Percentiles rank a stretch among this genome's conserved stretches.
Conservation (phyloP, 1,140 invertebrate genomes). For the Alviniconcha marisindica region DNA sequence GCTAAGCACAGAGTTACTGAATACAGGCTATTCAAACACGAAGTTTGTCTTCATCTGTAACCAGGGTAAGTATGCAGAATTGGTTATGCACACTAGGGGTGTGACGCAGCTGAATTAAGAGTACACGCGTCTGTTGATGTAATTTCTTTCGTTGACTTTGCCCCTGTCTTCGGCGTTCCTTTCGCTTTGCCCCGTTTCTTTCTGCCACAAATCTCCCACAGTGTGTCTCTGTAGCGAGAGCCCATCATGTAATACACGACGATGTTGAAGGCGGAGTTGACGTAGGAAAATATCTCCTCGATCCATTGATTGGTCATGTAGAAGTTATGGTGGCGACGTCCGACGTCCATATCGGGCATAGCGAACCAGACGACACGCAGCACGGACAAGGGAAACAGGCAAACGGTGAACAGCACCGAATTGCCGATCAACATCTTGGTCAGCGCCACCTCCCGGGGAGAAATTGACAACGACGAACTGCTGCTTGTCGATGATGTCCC, state of each 20-base stretch:
- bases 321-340: background rate
- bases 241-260: slow-evolving; percentile 8
- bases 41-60: too few relatives aligned
- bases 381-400: background rate
- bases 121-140: too few relatives aligned
- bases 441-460: background rate
- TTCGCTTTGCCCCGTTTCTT: too few relatives aligned
- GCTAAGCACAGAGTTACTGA: too few relatives aligned
- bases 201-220: too few relatives aligned
- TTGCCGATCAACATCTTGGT: slow-evolving; percentile 9
- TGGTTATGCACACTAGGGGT: too few relatives aligned
- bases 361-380: background rate
- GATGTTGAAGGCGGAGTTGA: background rate
- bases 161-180: too few relatives aligned
- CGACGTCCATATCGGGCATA: background rate
- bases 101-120: too few relatives aligned
- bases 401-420: background rate
- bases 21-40: too few relatives aligned
- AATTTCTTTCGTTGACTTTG: too few relatives aligned
- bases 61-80: too few relatives aligned
- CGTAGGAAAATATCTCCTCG: background rate
- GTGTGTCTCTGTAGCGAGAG: background rate
- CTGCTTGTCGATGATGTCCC: too few relatives aligned
- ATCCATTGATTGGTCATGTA: background rate
- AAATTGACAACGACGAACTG: background rate